These are phyloP conservation scores for Meiosimyza decipiens DNA, from an alignment of 2,888 invertebrate genomes.

Conservation along the genomic window DNA sequence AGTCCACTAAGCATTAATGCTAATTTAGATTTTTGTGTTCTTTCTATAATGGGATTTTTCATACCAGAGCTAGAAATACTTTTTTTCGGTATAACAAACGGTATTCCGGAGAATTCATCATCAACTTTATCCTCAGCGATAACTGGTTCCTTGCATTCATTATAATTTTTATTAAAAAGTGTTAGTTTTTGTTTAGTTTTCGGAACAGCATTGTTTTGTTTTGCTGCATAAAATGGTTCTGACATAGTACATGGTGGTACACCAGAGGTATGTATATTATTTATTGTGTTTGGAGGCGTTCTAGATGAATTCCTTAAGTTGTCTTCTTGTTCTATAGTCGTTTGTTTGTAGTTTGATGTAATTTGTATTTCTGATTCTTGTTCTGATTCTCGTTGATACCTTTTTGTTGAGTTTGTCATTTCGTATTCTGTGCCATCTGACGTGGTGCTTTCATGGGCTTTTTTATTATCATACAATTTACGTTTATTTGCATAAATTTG, in stretches of 20 bases:
- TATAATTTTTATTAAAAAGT: constrained; percentile 59
- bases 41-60: constrained; percentile 56
- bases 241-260: constrained; percentile 42
- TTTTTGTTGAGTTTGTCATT: too few species aligned
- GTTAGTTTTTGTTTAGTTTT: constrained; percentile 58
- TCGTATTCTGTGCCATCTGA: constrained; percentile 27
- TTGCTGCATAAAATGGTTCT: constrained; percentile 35
- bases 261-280: constrained; percentile 3
- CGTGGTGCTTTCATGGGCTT: background rate
- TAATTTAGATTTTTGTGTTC: constrained; percentile 62
- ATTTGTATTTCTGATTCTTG: too few species aligned
- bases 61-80: constrained; percentile 46
- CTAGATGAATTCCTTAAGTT: too few species aligned
- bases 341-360: too few species aligned
- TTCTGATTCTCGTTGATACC: too few species aligned
- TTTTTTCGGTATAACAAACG: constrained; percentile 64
- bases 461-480: constrained; percentile 47
- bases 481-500: constrained; percentile 53
- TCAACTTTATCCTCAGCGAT: constrained; percentile 42
- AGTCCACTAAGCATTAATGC: constrained; percentile 64
- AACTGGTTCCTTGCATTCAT: constrained; percentile 40
- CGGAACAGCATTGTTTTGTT: constrained; percentile 15
- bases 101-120: constrained; percentile 57
- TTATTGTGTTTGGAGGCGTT: too few species aligned
- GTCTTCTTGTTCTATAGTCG: too few species aligned